Base-by-base conservation (phyloP, 2,888 invertebrate genomes). In the Cremastobaeus sp. region DNA sequence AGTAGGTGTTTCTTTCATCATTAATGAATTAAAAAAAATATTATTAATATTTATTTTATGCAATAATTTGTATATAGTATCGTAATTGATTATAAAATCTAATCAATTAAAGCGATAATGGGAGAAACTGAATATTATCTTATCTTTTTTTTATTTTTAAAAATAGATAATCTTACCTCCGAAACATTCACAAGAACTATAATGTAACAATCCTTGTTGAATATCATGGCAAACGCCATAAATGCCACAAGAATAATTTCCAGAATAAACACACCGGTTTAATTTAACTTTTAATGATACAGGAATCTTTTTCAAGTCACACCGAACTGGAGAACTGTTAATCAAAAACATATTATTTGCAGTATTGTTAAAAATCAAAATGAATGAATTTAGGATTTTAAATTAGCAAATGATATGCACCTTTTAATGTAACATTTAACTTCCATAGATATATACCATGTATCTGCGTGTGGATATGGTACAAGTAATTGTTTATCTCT, bases 221-320 rank as follows among this genome's bases (percentile, higher is more conserved):
- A 88, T 86, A 78, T 89, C 88, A 77, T 88, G 87, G 74, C 89
- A 89, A 68, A 86, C 68, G n/a, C 89, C 89, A 73, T 88, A 84
- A 18, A 77, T 64, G 4, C 89, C 89, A 78, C 89, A 89, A 1
- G 88, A 85, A 55, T 85, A 79, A 55, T 80, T 79, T 43, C 86
- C 87, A 32, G 88, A 79, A 72, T 86, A 87, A 28, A 88, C 85
- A 77, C 89, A 89, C 3, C 88, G 87, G 52, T 87, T 85, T 12
- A 88, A 88, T 64, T 86, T 82, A 20, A 89, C 80, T 69, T 88
- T 87, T 39, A 89, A 71, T n/a, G 88, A 88, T 18, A 89, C 83
- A 57, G 88, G 83, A 20, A 88, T 85, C 74, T 88, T 86, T 55
- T 86, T 83, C 47, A 85, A 79, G 70, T 84, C 83, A 77, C 89